Conservation (phyloP, 2,888 invertebrate species). For the Catocala sponsa region DNA sequence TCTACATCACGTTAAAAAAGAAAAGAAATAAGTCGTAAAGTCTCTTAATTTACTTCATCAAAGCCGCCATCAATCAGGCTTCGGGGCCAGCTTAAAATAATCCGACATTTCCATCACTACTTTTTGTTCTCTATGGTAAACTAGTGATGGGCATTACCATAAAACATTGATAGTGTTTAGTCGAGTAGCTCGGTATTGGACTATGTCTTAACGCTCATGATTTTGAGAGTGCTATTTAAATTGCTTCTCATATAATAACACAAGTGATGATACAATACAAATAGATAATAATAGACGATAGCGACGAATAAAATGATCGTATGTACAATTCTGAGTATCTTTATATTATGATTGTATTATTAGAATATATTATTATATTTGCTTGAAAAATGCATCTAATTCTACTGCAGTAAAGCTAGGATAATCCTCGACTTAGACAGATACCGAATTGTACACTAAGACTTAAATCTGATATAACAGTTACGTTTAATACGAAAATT, state of each 20-base stretch:
- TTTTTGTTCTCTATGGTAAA: slow-evolving; percentile 41
- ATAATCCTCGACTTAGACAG: too few species aligned
- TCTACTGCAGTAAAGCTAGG: too few species aligned
- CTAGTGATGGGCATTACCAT: slow-evolving; percentile 36
- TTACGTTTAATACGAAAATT: slow-evolving; percentile 1
- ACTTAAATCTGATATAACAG: neutral
- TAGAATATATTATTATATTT: too few species aligned
- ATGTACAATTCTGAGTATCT: too few species aligned
- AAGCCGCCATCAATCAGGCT: slow-evolving; percentile 66
- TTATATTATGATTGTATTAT: too few species aligned
- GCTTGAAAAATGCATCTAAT: too few species aligned
- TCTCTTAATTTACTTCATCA: slow-evolving; percentile 65
- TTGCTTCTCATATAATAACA: too few species aligned
- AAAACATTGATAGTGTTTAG: slow-evolving; percentile 8
- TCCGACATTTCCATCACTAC: slow-evolving; percentile 56
- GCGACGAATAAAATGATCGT: too few species aligned
- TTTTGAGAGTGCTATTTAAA: too few species aligned
- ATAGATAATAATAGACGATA: too few species aligned
- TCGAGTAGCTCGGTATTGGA: slow-evolving; percentile 16
- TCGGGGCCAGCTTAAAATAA: slow-evolving; percentile 56
- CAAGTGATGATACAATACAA: too few species aligned
- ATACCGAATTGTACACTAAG: neutral
- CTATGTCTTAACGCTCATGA: too few species aligned
- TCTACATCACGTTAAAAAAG: slow-evolving; percentile 34
- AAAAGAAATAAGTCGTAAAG: slow-evolving; percentile 37